These are phyloP conservation scores for Yponomeuta sedellus DNA, from an alignment of 2,888 invertebrate species.

Conservation along the genomic window DNA sequence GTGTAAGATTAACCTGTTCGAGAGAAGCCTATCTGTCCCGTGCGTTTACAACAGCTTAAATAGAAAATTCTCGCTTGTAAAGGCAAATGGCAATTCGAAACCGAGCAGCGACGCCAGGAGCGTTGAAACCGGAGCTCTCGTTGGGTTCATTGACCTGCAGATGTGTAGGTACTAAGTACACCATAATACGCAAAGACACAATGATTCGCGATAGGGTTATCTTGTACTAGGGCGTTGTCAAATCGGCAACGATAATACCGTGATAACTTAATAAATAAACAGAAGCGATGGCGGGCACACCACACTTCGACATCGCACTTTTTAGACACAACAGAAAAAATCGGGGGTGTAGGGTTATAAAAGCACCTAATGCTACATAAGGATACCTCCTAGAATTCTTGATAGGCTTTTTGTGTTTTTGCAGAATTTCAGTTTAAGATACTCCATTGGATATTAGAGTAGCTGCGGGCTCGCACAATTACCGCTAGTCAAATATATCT, in stretches of 20 bases:
- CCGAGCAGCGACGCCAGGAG: neutral
- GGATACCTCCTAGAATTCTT: too few relatives aligned
- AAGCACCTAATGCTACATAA: too few relatives aligned
- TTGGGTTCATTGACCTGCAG: neutral
- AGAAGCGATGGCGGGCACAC: neutral
- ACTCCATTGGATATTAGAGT: neutral
- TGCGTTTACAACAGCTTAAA: neutral
- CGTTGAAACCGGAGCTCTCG: neutral
- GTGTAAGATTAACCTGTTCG: conserved; percentile 27
- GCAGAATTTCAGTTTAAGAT: neutral
- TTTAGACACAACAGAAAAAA: too few relatives aligned
- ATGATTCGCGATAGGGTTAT: neutral
- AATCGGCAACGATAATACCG: neutral
- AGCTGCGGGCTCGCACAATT: conserved; percentile 24
- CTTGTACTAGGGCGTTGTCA: neutral
- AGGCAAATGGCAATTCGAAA: conserved; percentile 1
- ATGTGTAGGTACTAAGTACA: neutral
- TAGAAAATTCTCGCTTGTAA: conserved; percentile 10
- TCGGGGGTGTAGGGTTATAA: too few relatives aligned
- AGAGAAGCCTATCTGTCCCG: conserved; percentile 14
- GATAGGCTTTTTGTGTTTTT: too few relatives aligned
- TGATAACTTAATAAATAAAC: neutral
- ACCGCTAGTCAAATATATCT: conserved; percentile 61
- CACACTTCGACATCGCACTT: too few relatives aligned
- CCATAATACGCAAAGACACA: neutral